Base-by-base conservation (phyloP, 2,888 invertebrate genomes). In the Ornithoptera priamus region DNA sequence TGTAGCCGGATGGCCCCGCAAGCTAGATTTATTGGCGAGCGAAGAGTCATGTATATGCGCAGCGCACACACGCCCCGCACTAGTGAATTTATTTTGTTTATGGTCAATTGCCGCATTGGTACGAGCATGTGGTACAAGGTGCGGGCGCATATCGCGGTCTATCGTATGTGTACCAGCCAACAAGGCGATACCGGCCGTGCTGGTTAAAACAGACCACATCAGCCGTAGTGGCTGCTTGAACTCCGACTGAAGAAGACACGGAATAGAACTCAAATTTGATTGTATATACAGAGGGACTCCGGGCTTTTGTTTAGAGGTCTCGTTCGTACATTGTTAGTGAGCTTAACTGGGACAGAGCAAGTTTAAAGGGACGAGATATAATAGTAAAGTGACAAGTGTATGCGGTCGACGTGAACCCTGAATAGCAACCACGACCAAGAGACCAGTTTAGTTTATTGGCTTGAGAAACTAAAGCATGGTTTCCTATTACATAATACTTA, bases 31-130 rank as follows among this genome's bases (percentile, higher is more conserved):
- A 88, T 86, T 72, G 77, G 76, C 72, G 69, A 72, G 77, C 75
- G 72, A 69, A 70, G 60, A 68, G 59, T 68, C 78, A 74, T 84
- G 85, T 85, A 82, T 8, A 53, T 76, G 72, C 78, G 75, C 78
- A 72, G 81, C 78, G 75, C 78, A 78, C 78, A 83, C 81, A 80
- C 77, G 72, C 74, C 46, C 15, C 74, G 75, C 74, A 76, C 79
- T 77, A 75, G 82, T 75, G 80, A 77, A 83, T 83, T 81, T 81
- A 85, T 83, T 85, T 86, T 84, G 83, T 85, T 84, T 86, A 85
- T 85, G 80, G 80, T 74, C 79, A 78, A 78, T 80, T 77, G 74
- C 75, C 64, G 68, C 72, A 67, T 70, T 71, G 65, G 68, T 71
- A 70, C 64, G 50, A 67, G 30, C 24, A 36, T 46, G 24, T 63